Evolutionary conservation across 2,113 vertebrate species (phyloP).

Genomic region (Bostrychus sinensis): DNA sequence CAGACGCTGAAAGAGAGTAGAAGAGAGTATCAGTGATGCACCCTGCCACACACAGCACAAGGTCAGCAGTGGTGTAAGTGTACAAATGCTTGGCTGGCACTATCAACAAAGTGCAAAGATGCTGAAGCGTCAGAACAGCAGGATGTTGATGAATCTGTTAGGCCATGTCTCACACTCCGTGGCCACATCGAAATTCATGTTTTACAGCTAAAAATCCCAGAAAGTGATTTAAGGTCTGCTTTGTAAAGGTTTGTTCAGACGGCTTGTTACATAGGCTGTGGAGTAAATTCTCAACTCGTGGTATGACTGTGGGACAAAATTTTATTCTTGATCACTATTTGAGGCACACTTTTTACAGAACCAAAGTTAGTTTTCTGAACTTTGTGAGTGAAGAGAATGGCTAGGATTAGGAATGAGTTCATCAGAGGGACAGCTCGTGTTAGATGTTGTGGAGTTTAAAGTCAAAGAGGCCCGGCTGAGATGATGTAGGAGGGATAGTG

Average conservation of each 20-base stretch:
- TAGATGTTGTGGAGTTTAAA: too few species aligned
- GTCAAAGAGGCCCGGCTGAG: too few species aligned
- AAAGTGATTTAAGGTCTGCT: not conserved
- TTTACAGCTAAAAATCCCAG: slow-evolving; percentile 3
- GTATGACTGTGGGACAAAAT: too few species aligned
- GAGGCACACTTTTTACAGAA: too few species aligned
- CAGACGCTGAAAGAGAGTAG: slow-evolving; percentile 10
- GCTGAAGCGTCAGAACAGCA: slow-evolving; percentile 59
- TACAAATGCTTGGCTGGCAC: slow-evolving; percentile 55
- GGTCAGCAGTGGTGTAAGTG: slow-evolving; percentile 59
- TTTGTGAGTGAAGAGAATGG: too few species aligned
- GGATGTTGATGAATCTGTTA: slow-evolving; percentile 41
- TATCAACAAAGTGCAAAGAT: slow-evolving; percentile 36
- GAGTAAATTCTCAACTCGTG: too few species aligned
- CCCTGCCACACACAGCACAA: slow-evolving; percentile 45
- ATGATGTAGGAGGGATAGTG: too few species aligned
- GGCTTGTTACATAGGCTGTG: too few species aligned
- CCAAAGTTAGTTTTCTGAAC: too few species aligned
- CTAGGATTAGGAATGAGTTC: too few species aligned
- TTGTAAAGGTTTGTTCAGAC: not conserved
- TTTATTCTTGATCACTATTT: too few species aligned
- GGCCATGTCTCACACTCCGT: slow-evolving; percentile 5
- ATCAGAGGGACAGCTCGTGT: too few species aligned
- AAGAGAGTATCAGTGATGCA: slow-evolving; percentile 28
- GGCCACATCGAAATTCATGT: slow-evolving; percentile 3